phyloP scores from a whole-genome alignment of 2,888 invertebrate species.

The Eulithis prunata region DNA sequence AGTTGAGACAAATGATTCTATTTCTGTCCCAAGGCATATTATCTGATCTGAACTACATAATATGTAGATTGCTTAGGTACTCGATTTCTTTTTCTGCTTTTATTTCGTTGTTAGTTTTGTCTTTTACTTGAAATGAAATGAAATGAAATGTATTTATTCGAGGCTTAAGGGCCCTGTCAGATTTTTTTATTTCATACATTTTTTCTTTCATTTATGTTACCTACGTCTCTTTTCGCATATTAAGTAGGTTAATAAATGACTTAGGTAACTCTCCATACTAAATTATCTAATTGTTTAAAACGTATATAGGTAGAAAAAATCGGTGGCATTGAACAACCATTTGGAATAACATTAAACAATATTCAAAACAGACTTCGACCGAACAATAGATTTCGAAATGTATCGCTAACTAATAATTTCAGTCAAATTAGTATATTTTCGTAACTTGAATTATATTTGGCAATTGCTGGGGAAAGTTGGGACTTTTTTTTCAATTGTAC shows the following conservation, averaged over 20 bases:
- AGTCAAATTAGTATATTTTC: conserved; percentile 52
- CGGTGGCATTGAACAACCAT: background rate
- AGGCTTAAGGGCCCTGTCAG: no score
- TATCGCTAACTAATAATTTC: conserved; percentile 15
- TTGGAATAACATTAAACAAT: conserved; percentile 1
- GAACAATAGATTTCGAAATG: conserved; percentile 12
- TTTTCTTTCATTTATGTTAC: no score
- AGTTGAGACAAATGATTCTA: conserved; percentile 28
- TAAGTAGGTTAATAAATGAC: no score
- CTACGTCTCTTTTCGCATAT: no score
- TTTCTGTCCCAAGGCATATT: conserved; percentile 23
- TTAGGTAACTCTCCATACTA: no score
- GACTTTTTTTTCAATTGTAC: conserved; percentile 79
- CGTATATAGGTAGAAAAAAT: background rate
- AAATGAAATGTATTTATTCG: no score
- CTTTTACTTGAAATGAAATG: no score
- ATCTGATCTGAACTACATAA: background rate
- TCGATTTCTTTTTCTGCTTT: background rate
- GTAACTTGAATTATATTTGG: conserved; percentile 71
- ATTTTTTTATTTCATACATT: no score
- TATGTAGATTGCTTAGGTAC: background rate
- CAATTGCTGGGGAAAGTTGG: conserved; percentile 70
- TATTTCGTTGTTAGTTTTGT: no score
- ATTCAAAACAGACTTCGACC: conserved; percentile 1
- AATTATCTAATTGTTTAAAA: conserved; percentile 1